A percentile compares a stretch with the other conserved stretches of the same genome.
These are phyloP conservation scores for Eristalis pertinax DNA, from an alignment of 2,888 invertebrate genomes.

Conservation along the genomic window DNA sequence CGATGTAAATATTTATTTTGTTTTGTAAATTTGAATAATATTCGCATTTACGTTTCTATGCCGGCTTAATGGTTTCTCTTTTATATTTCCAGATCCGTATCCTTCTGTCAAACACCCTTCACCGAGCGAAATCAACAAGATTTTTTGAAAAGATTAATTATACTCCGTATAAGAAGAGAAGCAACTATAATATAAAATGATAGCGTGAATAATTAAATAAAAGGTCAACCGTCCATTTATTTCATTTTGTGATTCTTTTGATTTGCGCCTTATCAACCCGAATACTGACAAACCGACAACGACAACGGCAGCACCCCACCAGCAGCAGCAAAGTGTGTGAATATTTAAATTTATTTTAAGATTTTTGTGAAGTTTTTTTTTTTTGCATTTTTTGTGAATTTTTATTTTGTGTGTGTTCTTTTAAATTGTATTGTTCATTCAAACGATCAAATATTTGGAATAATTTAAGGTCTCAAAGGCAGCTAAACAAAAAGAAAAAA, in stretches of 20 bases:
- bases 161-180: constrained; percentile 25
- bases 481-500: neutral
- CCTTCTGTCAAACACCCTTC: constrained; percentile 35
- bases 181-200: constrained; percentile 46
- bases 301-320: neutral
- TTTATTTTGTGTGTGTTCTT: constrained; percentile 5
- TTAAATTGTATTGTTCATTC: constrained; percentile 30
- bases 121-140: constrained; percentile 29
- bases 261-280: constrained; percentile 45
- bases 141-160: constrained; percentile 36
- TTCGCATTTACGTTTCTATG: constrained; percentile 32
- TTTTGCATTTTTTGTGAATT: neutral
- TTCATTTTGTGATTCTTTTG: constrained; percentile 46
- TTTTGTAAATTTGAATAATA: constrained; percentile 20
- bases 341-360: constrained; percentile 47
- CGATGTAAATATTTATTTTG: neutral
- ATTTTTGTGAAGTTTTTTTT: neutral
- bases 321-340: constrained; percentile 2
- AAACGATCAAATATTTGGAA: constrained; percentile 44
- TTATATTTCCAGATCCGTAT: constrained; percentile 44
- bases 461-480: constrained; percentile 41
- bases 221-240: constrained; percentile 64
- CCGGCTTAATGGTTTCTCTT: neutral
- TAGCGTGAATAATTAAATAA: constrained; percentile 65
- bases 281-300: constrained; percentile 12